Percentiles rank a stretch among this genome's conserved stretches.
These are phyloP conservation scores for Zoanthus sansibaricus DNA, from an alignment of 92 coral and sea anemone genomes.

Conservation along the genomic window DNA sequence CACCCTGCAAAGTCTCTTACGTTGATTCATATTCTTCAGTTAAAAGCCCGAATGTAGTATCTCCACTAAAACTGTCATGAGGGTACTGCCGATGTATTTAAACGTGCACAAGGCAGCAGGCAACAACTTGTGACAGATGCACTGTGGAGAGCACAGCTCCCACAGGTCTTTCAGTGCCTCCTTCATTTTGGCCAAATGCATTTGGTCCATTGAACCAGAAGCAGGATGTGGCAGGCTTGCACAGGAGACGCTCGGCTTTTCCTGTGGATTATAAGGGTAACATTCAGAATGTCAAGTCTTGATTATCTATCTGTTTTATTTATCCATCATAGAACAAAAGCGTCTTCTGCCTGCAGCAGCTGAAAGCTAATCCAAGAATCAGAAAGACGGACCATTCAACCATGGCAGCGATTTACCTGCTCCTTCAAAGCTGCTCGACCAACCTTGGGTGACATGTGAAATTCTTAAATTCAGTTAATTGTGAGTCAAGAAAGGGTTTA, in stretches of 20 bases:
- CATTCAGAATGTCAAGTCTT: background rate
- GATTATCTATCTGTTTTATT: background rate
- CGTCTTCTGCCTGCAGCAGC: too few species aligned
- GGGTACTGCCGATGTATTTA: background rate
- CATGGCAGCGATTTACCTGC: background rate
- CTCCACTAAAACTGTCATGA: too few species aligned
- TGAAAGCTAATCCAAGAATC: too few species aligned
- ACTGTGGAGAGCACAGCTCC: constrained; percentile 13
- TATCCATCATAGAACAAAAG: background rate
- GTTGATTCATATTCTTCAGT: too few species aligned
- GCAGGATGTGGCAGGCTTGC: background rate
- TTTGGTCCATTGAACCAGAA: background rate
- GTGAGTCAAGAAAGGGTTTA: background rate
- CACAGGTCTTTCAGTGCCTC: constrained; percentile 14
- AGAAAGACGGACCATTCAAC: background rate
- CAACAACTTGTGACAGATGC: background rate
- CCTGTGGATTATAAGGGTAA: constrained; percentile 2
- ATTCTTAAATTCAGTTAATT: background rate
- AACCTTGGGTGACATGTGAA: background rate
- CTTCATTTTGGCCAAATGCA: background rate
- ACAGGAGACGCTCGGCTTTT: background rate
- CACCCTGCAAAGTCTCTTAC: too few species aligned
- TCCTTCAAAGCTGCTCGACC: background rate
- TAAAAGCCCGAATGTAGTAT: too few species aligned
- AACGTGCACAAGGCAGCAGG: constrained; percentile 9